A percentile compares a stretch with the other conserved stretches of the same genome.
Evolutionary conservation across 2,113 vertebrate genomes (phyloP).

Genomic region (Struthidea cinerea): DNA sequence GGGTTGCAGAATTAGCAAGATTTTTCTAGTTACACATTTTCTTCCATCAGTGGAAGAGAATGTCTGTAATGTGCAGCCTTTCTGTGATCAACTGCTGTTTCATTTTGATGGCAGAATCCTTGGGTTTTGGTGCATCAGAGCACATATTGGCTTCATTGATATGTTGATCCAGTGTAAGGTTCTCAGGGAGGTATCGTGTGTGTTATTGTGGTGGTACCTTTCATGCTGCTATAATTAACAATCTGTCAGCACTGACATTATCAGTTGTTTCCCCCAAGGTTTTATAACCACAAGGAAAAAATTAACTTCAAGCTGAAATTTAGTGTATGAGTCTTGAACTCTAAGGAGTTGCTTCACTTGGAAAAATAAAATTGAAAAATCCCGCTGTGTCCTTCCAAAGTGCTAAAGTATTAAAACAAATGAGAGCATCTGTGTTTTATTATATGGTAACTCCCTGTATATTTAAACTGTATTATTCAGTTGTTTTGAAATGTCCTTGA

Average conservation of each 20-base stretch:
- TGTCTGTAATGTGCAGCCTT: neutral
- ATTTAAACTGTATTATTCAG: neutral
- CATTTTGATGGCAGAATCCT: neutral
- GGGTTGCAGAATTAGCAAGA: neutral
- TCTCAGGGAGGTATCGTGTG: neutral
- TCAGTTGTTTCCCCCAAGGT: constrained; percentile 25
- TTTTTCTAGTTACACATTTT: neutral
- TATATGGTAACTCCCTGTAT: neutral
- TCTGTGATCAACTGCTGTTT: neutral
- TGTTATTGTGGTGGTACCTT: neutral
- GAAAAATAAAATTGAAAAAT: neutral
- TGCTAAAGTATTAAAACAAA: neutral
- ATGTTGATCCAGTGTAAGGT: neutral
- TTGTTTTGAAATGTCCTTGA: neutral
- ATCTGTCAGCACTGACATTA: constrained; percentile 14
- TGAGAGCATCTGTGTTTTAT: neutral
- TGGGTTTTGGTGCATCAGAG: neutral
- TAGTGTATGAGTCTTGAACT: neutral
- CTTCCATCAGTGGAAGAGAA: neutral
- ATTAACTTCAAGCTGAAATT: neutral
- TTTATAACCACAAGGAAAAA: neutral
- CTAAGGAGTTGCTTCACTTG: neutral
- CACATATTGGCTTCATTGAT: neutral
- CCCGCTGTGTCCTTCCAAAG: neutral
- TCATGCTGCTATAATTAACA: constrained; percentile 10